Percentiles rank a stretch among this genome's conserved stretches.
Conservation (phyloP, 1,140 invertebrate genomes). For the Sycophaga agraensis region DNA sequence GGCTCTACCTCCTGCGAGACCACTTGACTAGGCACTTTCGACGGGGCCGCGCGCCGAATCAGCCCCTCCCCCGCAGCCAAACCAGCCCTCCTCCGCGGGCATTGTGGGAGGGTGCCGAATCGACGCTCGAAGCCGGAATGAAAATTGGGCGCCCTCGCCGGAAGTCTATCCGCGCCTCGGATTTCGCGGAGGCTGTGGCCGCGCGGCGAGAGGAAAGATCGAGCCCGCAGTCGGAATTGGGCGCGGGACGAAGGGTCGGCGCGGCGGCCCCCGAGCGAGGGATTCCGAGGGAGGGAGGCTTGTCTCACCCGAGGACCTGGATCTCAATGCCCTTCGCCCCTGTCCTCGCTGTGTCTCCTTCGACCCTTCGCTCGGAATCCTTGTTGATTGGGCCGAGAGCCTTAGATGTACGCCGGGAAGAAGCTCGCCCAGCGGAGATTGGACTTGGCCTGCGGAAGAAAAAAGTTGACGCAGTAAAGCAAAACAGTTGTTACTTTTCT, state of each 20-base stretch:
- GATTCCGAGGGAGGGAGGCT: constrained; percentile 1
- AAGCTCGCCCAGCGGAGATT: constrained; percentile 24
- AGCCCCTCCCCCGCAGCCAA: too few species aligned
- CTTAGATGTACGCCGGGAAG: not conserved
- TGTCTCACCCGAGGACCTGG: not conserved
- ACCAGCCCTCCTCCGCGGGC: too few species aligned
- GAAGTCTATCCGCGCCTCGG: not conserved
- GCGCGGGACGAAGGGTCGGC: not conserved
- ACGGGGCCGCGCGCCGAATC: not conserved
- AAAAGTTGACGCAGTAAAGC: constrained; percentile 26
- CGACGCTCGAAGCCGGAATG: not conserved
- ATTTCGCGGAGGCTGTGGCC: too few species aligned
- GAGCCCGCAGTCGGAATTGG: not conserved
- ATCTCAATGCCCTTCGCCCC: constrained; percentile 20
- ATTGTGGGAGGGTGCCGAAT: too few species aligned
- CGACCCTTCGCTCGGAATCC: constrained; percentile 18
- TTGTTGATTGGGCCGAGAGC: constrained; percentile 13
- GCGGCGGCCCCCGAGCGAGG: not conserved
- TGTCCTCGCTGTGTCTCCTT: too few species aligned
- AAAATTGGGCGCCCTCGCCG: constrained; percentile 7
- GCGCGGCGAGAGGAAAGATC: not conserved
- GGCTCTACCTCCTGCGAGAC: not conserved
- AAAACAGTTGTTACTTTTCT: constrained; percentile 30
- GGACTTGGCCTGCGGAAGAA: constrained; percentile 14
- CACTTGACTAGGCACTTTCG: constrained; percentile 14